Conservation (phyloP, 2,113 vertebrate genomes). For the Trogon surrucura region DNA sequence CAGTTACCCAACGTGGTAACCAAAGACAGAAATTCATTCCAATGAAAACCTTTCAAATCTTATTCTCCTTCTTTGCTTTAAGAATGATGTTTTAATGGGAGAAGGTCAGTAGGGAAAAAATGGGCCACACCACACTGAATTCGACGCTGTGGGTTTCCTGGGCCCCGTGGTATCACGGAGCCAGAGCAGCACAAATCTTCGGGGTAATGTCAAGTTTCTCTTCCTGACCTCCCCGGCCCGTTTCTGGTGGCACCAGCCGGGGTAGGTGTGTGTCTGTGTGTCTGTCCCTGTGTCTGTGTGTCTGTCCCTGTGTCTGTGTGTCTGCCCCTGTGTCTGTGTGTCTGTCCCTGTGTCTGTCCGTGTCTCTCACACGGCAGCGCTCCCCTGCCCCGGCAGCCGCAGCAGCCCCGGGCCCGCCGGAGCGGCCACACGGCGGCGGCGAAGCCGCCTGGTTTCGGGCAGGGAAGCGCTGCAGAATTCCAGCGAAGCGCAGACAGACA, state of each 20-base stretch:
- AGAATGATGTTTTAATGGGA: fast-evolving
- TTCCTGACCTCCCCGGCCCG: neutral
- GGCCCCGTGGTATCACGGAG: fast-evolving
- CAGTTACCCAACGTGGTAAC: neutral
- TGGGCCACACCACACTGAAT: fast-evolving
- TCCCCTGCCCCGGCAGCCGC: neutral
- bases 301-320: too few species aligned
- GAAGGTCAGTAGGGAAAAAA: fast-evolving
- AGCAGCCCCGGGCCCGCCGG: neutral
- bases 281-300: too few species aligned
- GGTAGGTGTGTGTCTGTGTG: too few species aligned
- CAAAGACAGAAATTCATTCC: neutral
- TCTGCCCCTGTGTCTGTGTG: too few species aligned
- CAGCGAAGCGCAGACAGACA: fast-evolving
- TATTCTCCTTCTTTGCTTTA: neutral
- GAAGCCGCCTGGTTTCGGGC: fast-evolving
- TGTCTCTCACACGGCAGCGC: too few species aligned
- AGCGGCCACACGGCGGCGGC: neutral
- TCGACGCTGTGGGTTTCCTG: fast-evolving
- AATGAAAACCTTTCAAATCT: neutral
- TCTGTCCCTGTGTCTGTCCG: too few species aligned
- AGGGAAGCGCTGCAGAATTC: fast-evolving
- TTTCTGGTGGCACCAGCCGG: fast-evolving
- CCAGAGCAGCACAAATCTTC: fast-evolving
- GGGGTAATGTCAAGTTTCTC: neutral